Conservation (phyloP, 2,797 vertebrate species). For the Ctenopoma multispine region DNA sequence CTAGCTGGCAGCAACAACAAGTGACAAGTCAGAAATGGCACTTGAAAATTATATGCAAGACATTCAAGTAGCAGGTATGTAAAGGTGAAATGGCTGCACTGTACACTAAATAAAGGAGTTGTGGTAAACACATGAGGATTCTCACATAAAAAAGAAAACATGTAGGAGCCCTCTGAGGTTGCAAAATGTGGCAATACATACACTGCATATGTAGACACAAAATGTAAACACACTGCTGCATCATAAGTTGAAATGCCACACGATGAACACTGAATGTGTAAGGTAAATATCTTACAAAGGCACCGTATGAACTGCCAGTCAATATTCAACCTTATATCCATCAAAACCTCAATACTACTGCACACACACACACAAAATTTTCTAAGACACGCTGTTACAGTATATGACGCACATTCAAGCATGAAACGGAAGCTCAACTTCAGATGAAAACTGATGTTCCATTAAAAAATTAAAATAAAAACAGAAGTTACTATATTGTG, state of each 20-base stretch:
- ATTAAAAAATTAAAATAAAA: too few relatives aligned
- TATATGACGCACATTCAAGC: too few relatives aligned
- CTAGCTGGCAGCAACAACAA: slow-evolving; percentile 10
- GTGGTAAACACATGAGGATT: slow-evolving; percentile 12
- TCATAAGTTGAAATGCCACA: too few relatives aligned
- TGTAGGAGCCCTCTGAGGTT: slow-evolving; percentile 4
- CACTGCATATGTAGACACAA: background rate
- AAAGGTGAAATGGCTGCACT: background rate
- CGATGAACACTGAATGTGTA: background rate
- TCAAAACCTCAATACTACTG: too few relatives aligned
- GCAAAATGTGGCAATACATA: slow-evolving; percentile 20
- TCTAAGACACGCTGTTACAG: too few relatives aligned
- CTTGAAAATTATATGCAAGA: slow-evolving; percentile 14
- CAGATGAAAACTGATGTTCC: too few relatives aligned
- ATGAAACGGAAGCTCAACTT: too few relatives aligned
- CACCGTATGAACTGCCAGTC: too few relatives aligned
- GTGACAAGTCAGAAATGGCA: slow-evolving; percentile 15
- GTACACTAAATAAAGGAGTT: slow-evolving; percentile 5
- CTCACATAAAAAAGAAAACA: slow-evolving; percentile 1
- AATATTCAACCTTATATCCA: too few relatives aligned
- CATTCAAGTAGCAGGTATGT: slow-evolving; percentile 12
- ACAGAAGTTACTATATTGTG: too few relatives aligned
- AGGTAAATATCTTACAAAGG: background rate
- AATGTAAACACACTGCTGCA: too few relatives aligned
- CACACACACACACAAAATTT: too few relatives aligned